Percentiles rank a stretch among this genome's conserved stretches.
Conservation (phyloP, 2,888 invertebrate species). For the Pyrrhia umbra region DNA sequence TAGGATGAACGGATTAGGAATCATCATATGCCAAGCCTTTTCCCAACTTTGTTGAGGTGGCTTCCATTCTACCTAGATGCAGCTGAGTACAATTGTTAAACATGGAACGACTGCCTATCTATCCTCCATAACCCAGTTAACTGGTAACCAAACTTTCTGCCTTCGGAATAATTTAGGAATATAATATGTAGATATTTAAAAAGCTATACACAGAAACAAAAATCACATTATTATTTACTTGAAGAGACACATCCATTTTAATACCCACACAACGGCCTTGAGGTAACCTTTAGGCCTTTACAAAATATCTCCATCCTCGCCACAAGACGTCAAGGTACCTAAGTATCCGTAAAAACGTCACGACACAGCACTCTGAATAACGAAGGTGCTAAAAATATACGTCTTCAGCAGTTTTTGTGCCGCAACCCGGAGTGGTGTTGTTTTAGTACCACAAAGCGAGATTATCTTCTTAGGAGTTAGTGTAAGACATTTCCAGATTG, state of each 20-base stretch:
- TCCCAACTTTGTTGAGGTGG: too few species aligned
- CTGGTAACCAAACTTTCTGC: too few species aligned
- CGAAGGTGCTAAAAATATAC: slow-evolving; percentile 68
- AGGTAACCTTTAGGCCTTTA: not conserved
- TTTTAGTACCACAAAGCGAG: slow-evolving; percentile 46
- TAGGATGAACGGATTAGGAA: too few species aligned
- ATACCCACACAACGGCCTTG: not conserved
- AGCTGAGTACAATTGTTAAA: too few species aligned
- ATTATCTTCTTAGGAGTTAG: slow-evolving; percentile 34
- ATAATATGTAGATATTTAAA: too few species aligned
- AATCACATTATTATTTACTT: too few species aligned
- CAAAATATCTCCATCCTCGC: slow-evolving; percentile 8
- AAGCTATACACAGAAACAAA: too few species aligned
- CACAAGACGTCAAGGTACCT: slow-evolving; percentile 18
- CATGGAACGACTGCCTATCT: too few species aligned
- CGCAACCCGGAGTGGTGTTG: slow-evolving; percentile 27
- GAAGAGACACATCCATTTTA: not conserved
- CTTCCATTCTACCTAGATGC: too few species aligned
- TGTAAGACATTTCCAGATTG: slow-evolving; percentile 31
- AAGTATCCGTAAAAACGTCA: slow-evolving; percentile 54
- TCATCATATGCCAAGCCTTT: too few species aligned
- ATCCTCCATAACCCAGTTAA: too few species aligned
- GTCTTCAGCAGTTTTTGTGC: slow-evolving; percentile 22
- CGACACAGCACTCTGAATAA: slow-evolving; percentile 66
- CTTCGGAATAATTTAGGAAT: too few species aligned